A percentile compares a stretch with the other conserved stretches of the same genome.
phyloP scores from a whole-genome alignment of 2,113 vertebrate species.

The Terrapene triunguis region DNA sequence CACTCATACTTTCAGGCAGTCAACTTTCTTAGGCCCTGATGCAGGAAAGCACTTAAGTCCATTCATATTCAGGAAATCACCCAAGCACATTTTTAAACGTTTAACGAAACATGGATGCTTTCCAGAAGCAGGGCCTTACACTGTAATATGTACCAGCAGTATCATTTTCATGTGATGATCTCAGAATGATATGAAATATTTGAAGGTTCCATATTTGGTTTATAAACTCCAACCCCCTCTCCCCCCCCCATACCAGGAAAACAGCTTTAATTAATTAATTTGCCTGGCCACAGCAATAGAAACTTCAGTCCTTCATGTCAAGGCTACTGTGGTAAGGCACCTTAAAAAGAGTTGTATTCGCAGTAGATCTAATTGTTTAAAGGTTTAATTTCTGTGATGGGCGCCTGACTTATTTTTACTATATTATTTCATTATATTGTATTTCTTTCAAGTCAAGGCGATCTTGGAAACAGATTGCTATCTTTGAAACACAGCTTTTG shows the following conservation, averaged over 20 bases:
- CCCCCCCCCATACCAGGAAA: not conserved
- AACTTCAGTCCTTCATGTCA: not conserved
- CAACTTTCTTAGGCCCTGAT: not conserved
- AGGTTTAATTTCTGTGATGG: not conserved
- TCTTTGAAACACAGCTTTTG: not conserved
- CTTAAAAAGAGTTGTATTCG: not conserved
- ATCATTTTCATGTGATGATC: not conserved
- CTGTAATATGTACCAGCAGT: not conserved
- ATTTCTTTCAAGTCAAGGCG: not conserved
- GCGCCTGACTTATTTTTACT: not conserved
- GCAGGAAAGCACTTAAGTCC: conserved; percentile 7
- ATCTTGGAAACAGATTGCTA: not conserved
- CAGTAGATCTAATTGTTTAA: not conserved
- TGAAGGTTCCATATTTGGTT: not conserved
- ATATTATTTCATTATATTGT: not conserved
- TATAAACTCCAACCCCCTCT: no score
- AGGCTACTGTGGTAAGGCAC: not conserved
- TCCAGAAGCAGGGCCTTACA: not conserved
- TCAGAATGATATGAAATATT: not conserved
- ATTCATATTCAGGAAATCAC: not conserved
- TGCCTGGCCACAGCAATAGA: not conserved
- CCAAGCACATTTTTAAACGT: not conserved
- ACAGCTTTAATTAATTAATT: not conserved
- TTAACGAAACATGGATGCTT: not conserved
- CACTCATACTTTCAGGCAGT: not conserved